phyloP scores from a whole-genome alignment of 2,113 vertebrate species.

The Tenebrosternarchus preto region DNA sequence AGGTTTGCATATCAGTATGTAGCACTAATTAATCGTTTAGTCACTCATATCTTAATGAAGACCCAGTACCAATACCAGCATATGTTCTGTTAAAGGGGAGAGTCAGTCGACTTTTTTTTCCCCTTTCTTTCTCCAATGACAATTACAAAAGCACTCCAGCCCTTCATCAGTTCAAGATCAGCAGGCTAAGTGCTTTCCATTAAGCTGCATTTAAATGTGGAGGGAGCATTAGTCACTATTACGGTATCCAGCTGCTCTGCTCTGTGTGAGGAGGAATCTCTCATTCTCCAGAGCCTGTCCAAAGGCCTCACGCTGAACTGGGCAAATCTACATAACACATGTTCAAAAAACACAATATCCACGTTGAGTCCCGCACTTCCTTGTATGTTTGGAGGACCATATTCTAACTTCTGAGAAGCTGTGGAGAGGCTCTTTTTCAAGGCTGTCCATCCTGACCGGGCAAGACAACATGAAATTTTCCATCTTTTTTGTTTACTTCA shows the following conservation, averaged over 20 bases:
- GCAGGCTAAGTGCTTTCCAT: constrained; percentile 54
- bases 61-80: background rate
- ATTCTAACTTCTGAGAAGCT: constrained; percentile 2
- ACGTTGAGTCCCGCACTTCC: background rate
- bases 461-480: background rate
- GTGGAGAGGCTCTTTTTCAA: background rate
- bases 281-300: constrained; percentile 17
- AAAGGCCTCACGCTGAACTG: constrained; percentile 6
- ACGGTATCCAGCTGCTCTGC: constrained; percentile 22
- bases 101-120: constrained; percentile 17
- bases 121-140: constrained; percentile 12
- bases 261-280: background rate
- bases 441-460: background rate
- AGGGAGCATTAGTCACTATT: constrained; percentile 48
- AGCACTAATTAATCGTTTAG: background rate
- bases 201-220: constrained; percentile 57
- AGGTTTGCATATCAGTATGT: background rate
- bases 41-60: constrained; percentile 9
- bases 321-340: background rate
- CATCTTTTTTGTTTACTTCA: constrained; percentile 40
- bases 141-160: constrained; percentile 39
- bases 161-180: constrained; percentile 43
- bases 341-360: too few species aligned
- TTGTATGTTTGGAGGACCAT: constrained; percentile 13
- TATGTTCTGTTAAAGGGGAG: background rate